Base-by-base conservation (phyloP, 2,113 vertebrate genomes). In the Clarias batrachus region DNA sequence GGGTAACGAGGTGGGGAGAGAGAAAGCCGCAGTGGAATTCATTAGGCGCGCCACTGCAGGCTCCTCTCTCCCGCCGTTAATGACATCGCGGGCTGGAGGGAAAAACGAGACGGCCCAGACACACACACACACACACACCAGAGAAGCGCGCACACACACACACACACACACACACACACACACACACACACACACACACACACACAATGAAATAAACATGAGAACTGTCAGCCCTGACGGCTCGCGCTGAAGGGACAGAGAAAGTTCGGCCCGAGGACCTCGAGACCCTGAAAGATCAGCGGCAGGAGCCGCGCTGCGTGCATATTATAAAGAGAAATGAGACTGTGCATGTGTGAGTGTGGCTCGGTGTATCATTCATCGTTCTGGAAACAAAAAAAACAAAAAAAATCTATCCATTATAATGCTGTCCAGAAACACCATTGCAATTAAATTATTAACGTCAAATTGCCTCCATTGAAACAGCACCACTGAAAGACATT, bases 201-300 rank as follows among this genome's bases (percentile, higher is more conserved):
- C 95, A 91, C 95, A 83, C 92, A 95, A 98, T 98, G 97, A 98
- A 98, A 98, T 97, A 98, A 98, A 98, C 97, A 98, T 98, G 97
- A 98, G 96, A 93, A 94, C 96, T 95, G 96, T 97, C 97, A 97
- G 95, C 94, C 87, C 93, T 97, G 97, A 97, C 96, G 96, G 96
- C 93, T 91, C 59, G 71, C 78, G 92, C 91, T 81, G 95, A 95
- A 88, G 95, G 96, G 96, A 96, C 96, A 95, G 94, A 95, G 94
- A 86, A 93, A 94, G 94, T 95, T 93, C 94, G 95, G 96, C 96
- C 96, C 93, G 93, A 95, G 93, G 94, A 97, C 96, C 96, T 96
- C 94, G 93, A 92, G 93, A 94, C 94, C 70, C 1, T 1, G 21
- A 12, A 91, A 95, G 93, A 97, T 94, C 95, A 95, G 95, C 93